Base-by-base conservation (phyloP, 2,113 vertebrate genomes). In the Perca flavescens region DNA sequence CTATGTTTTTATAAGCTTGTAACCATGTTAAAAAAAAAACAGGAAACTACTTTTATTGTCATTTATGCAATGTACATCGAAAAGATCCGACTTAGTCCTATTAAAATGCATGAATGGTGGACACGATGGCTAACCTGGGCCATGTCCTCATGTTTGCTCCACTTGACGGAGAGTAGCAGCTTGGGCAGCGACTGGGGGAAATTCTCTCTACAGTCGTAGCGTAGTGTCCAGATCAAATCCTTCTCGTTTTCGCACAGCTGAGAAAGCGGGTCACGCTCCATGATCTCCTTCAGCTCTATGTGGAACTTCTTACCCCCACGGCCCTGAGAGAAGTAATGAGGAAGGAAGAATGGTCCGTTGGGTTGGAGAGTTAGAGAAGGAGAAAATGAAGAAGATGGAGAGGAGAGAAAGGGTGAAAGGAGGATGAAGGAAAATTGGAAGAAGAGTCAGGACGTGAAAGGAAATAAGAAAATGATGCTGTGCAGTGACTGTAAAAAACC, bases 191-290 rank as follows among this genome's bases (percentile, higher is more conserved):
- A 99, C 89, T 99, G 97, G 77, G 98, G 98, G 62, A 99, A 98
- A 84, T 97, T 98, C 74, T 99, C 97, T 72, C 94, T 87, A 76
- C 98, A 99, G 94, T 99, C 98, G 1, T 96, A 94, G 53, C 98
- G 95, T 88, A 99, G 95, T 73, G 97, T 99, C 98, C 98, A 99
- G 85, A 99, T 99, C 73, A 99, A 95, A 91, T 99, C 98, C 95
- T 99, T 99, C 94, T 99, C 98, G 85, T 99, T 99, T 87, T 99
- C 98, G 94, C 97, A 99, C n/a, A 99, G 95, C 74, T 99, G 98
- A 86, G 96, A 98, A 62, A 99, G 95, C 1, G 98, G 96, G 87
- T 99, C 98, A n/a, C 98, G 96, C 90, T 99, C 98, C 97, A 99
- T 98, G 89, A 99, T 99, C 95, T 99, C 98, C 94, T 99, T 99